Conservation (phyloP, 2,888 invertebrate genomes). For the Scaptomyza caliginosa region DNA sequence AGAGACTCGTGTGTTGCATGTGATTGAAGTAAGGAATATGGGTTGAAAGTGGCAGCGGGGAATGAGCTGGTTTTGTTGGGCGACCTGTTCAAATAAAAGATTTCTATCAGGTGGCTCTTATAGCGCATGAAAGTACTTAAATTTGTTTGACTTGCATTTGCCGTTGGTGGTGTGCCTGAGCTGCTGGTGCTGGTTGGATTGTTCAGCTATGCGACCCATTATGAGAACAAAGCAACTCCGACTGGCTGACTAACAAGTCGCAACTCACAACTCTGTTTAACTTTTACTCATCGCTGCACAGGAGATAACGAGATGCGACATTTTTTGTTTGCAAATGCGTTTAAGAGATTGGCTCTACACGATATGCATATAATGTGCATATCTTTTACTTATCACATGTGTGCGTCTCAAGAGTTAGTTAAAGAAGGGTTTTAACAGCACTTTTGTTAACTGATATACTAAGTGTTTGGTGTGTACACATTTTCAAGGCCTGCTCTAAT, state of each 20-base stretch:
- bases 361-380: conserved; percentile 28
- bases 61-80: conserved; percentile 1
- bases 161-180: conserved; percentile 26
- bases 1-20: neutral
- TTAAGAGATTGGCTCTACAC: conserved; percentile 57
- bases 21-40: no score
- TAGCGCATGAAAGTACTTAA: conserved; percentile 78
- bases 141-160: conserved; percentile 73
- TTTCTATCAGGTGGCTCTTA: conserved; percentile 78
- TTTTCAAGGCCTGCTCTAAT: neutral
- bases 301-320: conserved; percentile 19
- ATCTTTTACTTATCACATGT: neutral
- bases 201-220: conserved; percentile 37
- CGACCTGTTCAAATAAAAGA: conserved; percentile 68
- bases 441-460: no score
- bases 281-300: conserved; percentile 44
- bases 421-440: neutral
- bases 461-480: no score
- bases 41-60: neutral
- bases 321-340: conserved; percentile 63
- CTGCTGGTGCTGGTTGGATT: neutral
- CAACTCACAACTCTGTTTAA: conserved; percentile 35
- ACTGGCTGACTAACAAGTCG: conserved; percentile 25
- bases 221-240: conserved; percentile 47
- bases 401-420: conserved; percentile 4